Percentiles rank a stretch among this genome's conserved stretches.
Evolutionary conservation across 2,113 vertebrate genomes (phyloP).

Genomic region (Chamaea fasciata): DNA sequence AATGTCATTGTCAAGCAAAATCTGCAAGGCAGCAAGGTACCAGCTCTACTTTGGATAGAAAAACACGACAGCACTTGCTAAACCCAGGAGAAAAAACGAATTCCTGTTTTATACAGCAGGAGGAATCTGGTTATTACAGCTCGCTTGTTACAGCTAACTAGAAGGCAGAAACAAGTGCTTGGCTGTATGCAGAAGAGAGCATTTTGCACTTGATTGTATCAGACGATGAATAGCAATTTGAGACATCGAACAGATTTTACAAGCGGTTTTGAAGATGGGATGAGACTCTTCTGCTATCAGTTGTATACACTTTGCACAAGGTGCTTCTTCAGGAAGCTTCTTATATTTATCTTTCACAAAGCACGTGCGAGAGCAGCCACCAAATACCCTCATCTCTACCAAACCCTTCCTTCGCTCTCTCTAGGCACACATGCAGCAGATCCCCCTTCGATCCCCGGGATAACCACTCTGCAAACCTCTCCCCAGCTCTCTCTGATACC

Average conservation of each 20-base stretch:
- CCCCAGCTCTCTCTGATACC: not conserved
- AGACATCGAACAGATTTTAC: not conserved
- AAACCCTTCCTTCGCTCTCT: not conserved
- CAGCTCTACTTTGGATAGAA: not conserved
- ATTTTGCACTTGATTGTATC: not conserved
- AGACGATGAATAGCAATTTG: not conserved
- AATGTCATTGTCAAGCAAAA: slow-evolving; percentile 17
- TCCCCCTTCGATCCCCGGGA: not conserved
- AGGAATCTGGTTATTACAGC: not conserved
- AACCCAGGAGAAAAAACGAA: not conserved
- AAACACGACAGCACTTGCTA: not conserved
- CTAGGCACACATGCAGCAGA: not conserved
- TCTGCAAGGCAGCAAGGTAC: not conserved
- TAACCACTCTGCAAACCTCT: not conserved
- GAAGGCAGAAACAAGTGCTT: not conserved
- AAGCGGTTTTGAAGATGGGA: not conserved
- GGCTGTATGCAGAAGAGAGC: not conserved
- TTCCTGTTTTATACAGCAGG: not conserved
- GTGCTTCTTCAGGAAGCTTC: not conserved
- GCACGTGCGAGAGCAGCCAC: not conserved
- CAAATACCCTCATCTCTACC: not conserved
- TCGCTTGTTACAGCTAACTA: not conserved
- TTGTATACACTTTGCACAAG: not conserved
- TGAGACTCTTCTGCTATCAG: not conserved
- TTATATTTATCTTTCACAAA: not conserved